Conservation (phyloP, 2,113 vertebrate species). For the Microcebus jonahi region DNA sequence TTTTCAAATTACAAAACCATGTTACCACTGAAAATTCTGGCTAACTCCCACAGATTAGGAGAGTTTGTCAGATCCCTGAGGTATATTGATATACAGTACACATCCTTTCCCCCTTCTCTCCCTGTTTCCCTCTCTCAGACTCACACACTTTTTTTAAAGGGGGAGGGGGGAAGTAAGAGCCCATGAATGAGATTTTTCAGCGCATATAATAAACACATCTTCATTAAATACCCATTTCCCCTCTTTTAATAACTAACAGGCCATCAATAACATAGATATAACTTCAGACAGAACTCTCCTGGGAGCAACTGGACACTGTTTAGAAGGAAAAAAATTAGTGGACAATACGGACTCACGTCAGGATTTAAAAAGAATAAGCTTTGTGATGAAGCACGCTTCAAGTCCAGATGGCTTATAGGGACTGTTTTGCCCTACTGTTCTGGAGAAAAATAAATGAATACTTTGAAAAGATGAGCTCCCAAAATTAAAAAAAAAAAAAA, state of each 20-base stretch:
- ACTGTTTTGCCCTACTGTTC: constrained; percentile 44
- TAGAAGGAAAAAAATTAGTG: background rate
- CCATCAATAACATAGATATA: background rate
- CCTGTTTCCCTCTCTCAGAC: too few species aligned
- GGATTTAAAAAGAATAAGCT: constrained; percentile 62
- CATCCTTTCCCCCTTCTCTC: background rate
- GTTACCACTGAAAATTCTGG: background rate
- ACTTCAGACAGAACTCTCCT: constrained; percentile 53
- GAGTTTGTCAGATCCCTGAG: background rate
- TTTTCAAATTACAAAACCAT: background rate
- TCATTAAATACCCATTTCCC: background rate
- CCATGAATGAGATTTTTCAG: background rate
- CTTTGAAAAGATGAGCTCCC: constrained; percentile 39
- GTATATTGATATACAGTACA: background rate
- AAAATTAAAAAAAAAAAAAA: background rate
- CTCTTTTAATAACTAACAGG: constrained; percentile 19
- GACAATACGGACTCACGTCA: constrained; percentile 63
- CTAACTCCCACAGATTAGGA: background rate
- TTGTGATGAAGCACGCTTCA: constrained; percentile 40
- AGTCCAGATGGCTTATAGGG: constrained; percentile 63
- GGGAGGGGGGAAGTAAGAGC: background rate
- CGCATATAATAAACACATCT: background rate
- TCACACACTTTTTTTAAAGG: background rate
- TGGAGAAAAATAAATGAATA: constrained; percentile 65
- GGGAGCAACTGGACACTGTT: constrained; percentile 50